These are phyloP conservation scores for Xanthorhoe designata DNA, from an alignment of 2,888 invertebrate genomes.

Conservation along the genomic window DNA sequence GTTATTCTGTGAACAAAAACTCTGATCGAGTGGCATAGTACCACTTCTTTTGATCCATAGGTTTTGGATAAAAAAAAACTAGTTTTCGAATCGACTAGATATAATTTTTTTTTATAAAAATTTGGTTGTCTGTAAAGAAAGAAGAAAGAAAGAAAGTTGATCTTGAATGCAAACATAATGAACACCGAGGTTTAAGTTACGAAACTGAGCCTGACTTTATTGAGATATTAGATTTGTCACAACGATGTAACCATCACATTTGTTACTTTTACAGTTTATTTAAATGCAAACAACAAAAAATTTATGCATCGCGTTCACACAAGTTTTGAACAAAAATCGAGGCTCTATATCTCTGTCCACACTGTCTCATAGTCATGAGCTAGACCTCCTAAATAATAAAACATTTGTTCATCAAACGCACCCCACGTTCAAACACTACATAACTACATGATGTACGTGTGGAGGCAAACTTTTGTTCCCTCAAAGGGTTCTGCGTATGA, in stretches of 20 bases:
- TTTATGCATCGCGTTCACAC: too few species aligned
- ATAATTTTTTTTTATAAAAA: too few species aligned
- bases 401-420: conserved; percentile 40
- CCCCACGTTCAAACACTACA: conserved; percentile 36
- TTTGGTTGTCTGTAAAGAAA: too few species aligned
- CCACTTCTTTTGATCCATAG: too few species aligned
- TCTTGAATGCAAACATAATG: conserved; percentile 1
- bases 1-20: neutral
- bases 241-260: too few species aligned
- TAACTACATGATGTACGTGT: conserved; percentile 15
- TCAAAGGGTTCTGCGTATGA: conserved; percentile 33
- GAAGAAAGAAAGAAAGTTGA: too few species aligned
- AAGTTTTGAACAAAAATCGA: neutral
- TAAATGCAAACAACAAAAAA: too few species aligned
- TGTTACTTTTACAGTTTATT: too few species aligned
- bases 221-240: too few species aligned
- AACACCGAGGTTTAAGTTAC: too few species aligned
- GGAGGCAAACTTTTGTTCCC: conserved; percentile 32
- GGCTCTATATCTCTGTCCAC: neutral
- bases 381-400: conserved; percentile 41
- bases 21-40: neutral
- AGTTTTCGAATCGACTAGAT: too few species aligned
- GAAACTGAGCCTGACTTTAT: neutral
- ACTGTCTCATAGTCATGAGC: conserved; percentile 25
- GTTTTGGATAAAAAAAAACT: too few species aligned